These are phyloP conservation scores for Trachemys scripta DNA, from an alignment of 2,113 vertebrate genomes.

Conservation along the genomic window DNA sequence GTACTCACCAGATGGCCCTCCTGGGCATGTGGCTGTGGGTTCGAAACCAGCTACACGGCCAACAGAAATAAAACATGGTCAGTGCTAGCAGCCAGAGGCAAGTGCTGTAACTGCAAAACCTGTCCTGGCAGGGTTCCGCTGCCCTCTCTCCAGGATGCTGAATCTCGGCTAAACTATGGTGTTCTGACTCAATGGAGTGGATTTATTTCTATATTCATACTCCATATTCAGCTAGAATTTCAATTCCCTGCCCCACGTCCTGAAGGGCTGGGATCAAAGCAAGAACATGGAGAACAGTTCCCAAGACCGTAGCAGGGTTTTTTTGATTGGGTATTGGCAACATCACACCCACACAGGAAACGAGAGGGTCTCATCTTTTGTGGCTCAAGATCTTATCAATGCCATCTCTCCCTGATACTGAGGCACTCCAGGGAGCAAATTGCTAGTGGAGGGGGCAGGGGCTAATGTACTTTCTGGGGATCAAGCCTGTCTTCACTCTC, in stretches of 20 bases:
- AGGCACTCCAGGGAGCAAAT: not conserved
- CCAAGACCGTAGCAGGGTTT: not conserved
- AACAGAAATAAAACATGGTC: slow-evolving; percentile 19
- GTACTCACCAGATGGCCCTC: slow-evolving; percentile 59
- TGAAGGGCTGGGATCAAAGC: not conserved
- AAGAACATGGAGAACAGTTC: not conserved
- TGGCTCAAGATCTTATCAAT: not conserved
- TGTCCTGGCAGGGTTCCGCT: not conserved
- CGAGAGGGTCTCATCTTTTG: not conserved
- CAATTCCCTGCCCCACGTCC: not conserved
- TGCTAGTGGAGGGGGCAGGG: not conserved
- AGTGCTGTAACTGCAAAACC: not conserved
- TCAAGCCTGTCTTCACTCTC: not conserved
- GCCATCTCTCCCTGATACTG: not conserved
- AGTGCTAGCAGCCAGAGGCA: not conserved
- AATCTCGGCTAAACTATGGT: not conserved
- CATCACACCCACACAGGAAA: not conserved
- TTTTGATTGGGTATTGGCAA: not conserved
- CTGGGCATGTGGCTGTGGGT: slow-evolving; percentile 28
- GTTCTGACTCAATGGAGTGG: rapidly evolving
- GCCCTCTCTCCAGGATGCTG: not conserved
- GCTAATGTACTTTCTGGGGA: not conserved
- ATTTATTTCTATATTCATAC: not conserved
- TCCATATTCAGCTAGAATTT: not conserved
- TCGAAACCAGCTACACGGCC: slow-evolving; percentile 71